Evolutionary conservation across 35 echinoderm and acorn worm genomes (phyloP).

Genomic region (Apostichopus japonicus): DNA sequence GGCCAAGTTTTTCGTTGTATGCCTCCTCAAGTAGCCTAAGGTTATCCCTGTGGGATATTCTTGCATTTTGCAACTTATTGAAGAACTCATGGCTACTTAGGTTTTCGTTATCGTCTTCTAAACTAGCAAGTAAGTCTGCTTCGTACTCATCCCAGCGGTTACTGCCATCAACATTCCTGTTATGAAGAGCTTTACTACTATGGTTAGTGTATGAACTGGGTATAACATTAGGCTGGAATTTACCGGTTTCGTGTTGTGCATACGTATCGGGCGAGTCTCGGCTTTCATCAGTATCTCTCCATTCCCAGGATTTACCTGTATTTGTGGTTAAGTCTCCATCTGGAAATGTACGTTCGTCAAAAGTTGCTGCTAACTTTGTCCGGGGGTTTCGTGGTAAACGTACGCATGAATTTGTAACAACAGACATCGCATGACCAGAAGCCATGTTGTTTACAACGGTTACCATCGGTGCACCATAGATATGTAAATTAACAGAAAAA

Average conservation of each 20-base stretch:
- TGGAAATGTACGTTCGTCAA: constrained; percentile 60
- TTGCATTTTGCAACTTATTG: constrained; percentile 65
- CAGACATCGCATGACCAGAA: constrained; percentile 83
- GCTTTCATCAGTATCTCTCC: background rate
- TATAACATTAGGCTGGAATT: constrained; percentile 34
- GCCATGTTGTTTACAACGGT: constrained; percentile 82
- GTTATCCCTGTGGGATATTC: constrained; percentile 76
- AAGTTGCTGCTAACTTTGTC: constrained; percentile 77
- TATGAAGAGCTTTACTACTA: background rate
- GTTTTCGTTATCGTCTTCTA: constrained; percentile 72
- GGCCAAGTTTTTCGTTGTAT: constrained; percentile 76
- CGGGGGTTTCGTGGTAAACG: constrained; percentile 81
- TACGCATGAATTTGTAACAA: constrained; percentile 91
- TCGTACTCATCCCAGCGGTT: constrained; percentile 23
- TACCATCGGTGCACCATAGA: background rate
- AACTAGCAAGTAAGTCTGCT: constrained; percentile 65
- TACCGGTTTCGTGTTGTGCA: background rate
- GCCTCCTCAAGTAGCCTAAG: constrained; percentile 67
- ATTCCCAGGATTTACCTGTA: background rate
- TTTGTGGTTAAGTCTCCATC: constrained; percentile 44
- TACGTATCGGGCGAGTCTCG: background rate
- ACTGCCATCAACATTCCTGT: background rate
- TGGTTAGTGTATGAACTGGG: background rate
- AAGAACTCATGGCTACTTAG: constrained; percentile 91
- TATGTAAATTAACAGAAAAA: background rate